Evolutionary conservation across 92 coral and sea anemone genomes (phyloP), one percentile per base, ranked within the genome.

Genomic region (Siderastrea radians): DNA sequence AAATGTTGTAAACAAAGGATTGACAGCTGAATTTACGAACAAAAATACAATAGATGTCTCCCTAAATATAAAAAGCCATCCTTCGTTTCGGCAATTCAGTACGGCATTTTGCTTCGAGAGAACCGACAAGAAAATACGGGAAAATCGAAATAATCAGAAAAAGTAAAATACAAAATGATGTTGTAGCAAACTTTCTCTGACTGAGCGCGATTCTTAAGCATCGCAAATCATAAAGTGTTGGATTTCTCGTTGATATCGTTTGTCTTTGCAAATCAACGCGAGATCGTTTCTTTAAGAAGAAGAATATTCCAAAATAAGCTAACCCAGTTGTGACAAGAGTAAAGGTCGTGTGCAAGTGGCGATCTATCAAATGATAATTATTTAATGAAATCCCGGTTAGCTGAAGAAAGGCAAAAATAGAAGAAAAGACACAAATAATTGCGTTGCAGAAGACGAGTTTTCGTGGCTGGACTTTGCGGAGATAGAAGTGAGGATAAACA

Each of bases 311-410:
- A 10, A 59, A 10, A 59, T 59, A 59, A 0, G 38, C 38, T 26
- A 26, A 26, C 38, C 0, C 38, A 26, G 38, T 26, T 26, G 38
- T 26, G 38, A 71, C 5, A 71, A 71, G 63, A 59, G 63, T 12
- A 48, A 78, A 13, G 0, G 82, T 78, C 57, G 82, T 78, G 55
- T 78, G 82, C 55, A 78, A 60, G 7, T 78, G 82, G 10, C 61
- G 6, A 57, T 78, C 82, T 15, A 78, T 8, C 9, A 2, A 5
- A 7, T 14, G 51, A n/a, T 61, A 78, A 15, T 61, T 6, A 78
- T 78, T 45, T 15, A 78, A 13, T 78, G 82, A 60, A 16, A 78
- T 58, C 38, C 14, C 71, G 50, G 71, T 8, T 13, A 78, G 71
- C 15, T 78, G 82, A n/a, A 78, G 71, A 3, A 11, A 78, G 2